Evolutionary conservation across 2,797 vertebrate species (phyloP).

Genomic region (Cyprinodon diabolis): DNA sequence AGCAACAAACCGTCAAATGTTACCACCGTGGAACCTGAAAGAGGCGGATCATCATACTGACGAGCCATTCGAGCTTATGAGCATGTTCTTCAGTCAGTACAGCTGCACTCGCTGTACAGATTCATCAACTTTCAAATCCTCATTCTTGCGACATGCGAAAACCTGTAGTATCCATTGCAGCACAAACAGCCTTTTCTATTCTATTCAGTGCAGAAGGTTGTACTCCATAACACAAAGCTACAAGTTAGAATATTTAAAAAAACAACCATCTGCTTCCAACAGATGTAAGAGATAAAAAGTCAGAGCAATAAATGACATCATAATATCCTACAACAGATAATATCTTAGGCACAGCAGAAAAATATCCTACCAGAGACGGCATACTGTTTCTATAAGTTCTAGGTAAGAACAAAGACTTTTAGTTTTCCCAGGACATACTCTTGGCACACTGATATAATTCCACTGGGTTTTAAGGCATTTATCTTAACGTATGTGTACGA

Average conservation of each 20-base stretch:
- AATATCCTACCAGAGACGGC: not conserved
- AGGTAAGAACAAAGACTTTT: not conserved
- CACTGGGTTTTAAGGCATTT: not conserved
- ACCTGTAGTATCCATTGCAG: not conserved
- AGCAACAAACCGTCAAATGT: conserved; percentile 4
- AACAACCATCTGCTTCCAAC: not conserved
- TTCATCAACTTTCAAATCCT: not conserved
- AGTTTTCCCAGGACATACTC: not conserved
- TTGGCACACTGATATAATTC: not conserved
- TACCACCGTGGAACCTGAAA: not conserved
- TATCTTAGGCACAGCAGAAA: not conserved
- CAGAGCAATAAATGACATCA: not conserved
- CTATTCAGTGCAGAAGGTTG: not conserved
- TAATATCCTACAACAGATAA: not conserved
- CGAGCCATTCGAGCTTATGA: not conserved
- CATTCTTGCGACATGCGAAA: not conserved
- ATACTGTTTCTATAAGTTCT: not conserved
- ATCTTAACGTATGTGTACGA: not conserved
- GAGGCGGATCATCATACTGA: not conserved
- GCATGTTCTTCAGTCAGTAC: not conserved
- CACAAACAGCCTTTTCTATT: no score
- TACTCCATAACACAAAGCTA: not conserved
- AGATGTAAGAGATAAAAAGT: not conserved
- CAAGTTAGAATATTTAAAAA: not conserved
- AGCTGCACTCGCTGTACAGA: not conserved